A percentile compares a stretch with the other conserved stretches of the same genome.
phyloP scores from a whole-genome alignment of 2,113 vertebrate species.

The Daboia siamensis region DNA sequence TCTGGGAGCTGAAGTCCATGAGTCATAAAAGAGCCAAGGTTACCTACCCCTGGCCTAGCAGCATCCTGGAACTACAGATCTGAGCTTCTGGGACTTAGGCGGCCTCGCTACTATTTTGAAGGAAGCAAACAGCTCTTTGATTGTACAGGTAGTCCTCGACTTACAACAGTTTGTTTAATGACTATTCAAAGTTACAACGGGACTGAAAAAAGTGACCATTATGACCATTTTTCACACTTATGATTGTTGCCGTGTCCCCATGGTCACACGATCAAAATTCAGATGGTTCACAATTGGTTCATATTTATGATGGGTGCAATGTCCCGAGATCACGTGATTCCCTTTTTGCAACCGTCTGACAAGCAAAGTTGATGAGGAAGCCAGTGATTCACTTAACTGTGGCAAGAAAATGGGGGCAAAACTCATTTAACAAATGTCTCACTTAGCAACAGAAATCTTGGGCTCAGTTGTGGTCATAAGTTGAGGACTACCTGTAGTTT shows the following conservation, averaged over 20 bases:
- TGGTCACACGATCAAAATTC: not conserved
- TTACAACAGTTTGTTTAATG: not conserved
- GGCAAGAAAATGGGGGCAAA: not conserved
- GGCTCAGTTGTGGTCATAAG: not conserved
- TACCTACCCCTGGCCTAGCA: not conserved
- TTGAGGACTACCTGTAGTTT: not conserved
- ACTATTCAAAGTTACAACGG: not conserved
- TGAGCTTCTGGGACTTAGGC: not conserved
- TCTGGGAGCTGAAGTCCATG: too few relatives aligned
- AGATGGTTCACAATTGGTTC: not conserved
- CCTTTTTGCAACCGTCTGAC: not conserved
- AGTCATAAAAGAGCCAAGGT: too few relatives aligned
- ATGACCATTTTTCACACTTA: not conserved
- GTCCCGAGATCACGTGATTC: not conserved
- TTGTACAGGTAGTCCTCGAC: not conserved
- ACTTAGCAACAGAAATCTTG: not conserved
- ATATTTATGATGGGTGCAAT: not conserved
- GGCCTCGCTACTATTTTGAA: not conserved
- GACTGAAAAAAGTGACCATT: not conserved
- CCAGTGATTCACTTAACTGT: not conserved
- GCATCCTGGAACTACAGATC: not conserved
- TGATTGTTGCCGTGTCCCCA: fast-evolving
- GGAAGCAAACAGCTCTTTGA: not conserved
- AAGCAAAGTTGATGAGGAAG: not conserved
- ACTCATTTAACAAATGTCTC: not conserved